phyloP scores from a whole-genome alignment of 2,113 vertebrate genomes.

The Gnathonemus longibarbis region DNA sequence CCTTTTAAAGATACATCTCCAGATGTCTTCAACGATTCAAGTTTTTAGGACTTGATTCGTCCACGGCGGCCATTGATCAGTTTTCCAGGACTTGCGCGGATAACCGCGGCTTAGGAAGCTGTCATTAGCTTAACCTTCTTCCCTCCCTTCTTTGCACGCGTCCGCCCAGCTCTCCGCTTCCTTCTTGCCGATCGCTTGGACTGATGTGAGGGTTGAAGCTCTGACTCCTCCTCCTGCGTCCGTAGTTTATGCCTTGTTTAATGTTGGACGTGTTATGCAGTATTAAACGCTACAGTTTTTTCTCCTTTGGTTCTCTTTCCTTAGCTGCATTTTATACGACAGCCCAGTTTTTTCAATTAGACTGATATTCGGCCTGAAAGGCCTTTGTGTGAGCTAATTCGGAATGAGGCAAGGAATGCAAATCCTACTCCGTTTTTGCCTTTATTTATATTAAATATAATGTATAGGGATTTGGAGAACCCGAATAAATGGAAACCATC shows the following conservation, averaged over 20 bases:
- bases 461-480: not conserved
- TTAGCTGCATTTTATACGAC: not conserved
- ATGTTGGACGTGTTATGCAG: not conserved
- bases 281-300: not conserved
- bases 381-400: not conserved
- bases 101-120: not conserved
- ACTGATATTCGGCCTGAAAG: not conserved
- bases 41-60: not conserved
- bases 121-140: not conserved
- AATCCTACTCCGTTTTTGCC: not conserved
- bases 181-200: not conserved
- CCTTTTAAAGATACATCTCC: not conserved
- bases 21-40: not conserved
- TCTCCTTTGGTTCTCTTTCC: not conserved
- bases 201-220: slow-evolving; percentile 1
- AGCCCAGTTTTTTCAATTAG: not conserved
- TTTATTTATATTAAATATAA: not conserved
- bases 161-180: not conserved
- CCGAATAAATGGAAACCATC: not conserved
- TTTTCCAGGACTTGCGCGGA: not conserved
- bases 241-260: not conserved
- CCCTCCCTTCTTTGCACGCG: not conserved
- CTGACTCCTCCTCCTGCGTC: slow-evolving; percentile 8
- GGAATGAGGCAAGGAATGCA: not conserved
- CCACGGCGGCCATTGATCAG: not conserved